Percentiles rank a stretch among this genome's conserved stretches.
These are phyloP conservation scores for Heterodera schachtii DNA, from an alignment of 1,140 invertebrate species.

Conservation along the genomic window DNA sequence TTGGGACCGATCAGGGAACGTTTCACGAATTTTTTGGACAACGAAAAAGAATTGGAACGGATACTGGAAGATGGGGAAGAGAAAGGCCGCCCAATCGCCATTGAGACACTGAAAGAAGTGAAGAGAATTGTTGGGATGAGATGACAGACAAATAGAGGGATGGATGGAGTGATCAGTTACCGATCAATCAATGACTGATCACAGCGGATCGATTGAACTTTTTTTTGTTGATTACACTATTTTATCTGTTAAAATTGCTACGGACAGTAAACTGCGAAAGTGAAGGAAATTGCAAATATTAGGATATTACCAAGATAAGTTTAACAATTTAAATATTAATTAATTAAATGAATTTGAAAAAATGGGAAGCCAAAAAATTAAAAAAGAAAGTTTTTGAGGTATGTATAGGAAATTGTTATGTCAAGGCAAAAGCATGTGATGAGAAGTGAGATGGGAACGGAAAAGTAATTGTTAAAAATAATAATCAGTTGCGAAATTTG, in stretches of 20 bases:
- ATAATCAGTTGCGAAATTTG: background rate
- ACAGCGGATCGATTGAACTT: no score
- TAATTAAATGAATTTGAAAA: no score
- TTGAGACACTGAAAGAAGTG: constrained; percentile 43
- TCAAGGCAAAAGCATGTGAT: background rate
- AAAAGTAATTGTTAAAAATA: no score
- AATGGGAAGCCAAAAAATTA: background rate
- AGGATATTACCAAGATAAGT: no score
- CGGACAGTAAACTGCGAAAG: no score
- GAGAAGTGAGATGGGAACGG: background rate
- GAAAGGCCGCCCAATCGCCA: background rate
- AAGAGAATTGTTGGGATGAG: constrained; percentile 46
- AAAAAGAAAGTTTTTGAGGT: constrained; percentile 5
- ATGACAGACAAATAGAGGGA: background rate
- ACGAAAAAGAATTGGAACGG: background rate
- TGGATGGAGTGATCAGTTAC: no score
- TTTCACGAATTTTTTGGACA: background rate
- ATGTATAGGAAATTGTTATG: background rate
- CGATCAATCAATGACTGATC: no score
- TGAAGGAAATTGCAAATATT: no score
- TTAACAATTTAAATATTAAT: no score
- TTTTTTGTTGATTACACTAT: no score
- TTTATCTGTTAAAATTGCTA: no score
- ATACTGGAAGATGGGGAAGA: background rate
- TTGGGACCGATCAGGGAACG: constrained; percentile 14